A percentile compares a stretch with the other conserved stretches of the same genome.
Evolutionary conservation across 2,797 vertebrate genomes (phyloP).

Genomic region (Manis pentadactyla): DNA sequence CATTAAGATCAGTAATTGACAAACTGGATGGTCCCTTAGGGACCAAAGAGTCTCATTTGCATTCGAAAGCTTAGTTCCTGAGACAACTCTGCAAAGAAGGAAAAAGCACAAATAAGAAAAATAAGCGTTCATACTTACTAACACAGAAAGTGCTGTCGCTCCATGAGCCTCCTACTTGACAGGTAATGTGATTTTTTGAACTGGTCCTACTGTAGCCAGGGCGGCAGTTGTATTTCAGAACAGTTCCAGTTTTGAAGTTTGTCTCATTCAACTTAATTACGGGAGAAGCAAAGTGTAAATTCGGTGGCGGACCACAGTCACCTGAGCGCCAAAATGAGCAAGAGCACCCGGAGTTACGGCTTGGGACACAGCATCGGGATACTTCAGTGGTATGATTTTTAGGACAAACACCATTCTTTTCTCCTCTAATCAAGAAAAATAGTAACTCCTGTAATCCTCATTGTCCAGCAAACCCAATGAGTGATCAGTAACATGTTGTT

Average conservation of each 20-base stretch:
- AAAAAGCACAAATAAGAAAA: not conserved
- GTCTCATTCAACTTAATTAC: not conserved
- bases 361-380: not conserved
- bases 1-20: not conserved
- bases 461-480: not conserved
- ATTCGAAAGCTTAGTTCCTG: not conserved
- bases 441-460: not conserved
- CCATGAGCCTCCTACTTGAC: not conserved
- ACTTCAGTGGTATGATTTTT: not conserved
- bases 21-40: not conserved
- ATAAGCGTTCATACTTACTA: slow-evolving; percentile 79
- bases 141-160: slow-evolving; percentile 50
- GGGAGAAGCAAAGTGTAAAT: slow-evolving; percentile 68
- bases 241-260: not conserved
- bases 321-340: slow-evolving; percentile 77
- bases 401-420: not conserved
- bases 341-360: not conserved
- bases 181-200: fast-evolving
- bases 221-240: slow-evolving; percentile 79
- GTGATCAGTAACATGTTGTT: not conserved
- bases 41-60: not conserved
- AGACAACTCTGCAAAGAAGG: not conserved
- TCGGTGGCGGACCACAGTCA: slow-evolving; percentile 62
- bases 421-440: slow-evolving; percentile 25
- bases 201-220: not conserved